Evolutionary conservation across 2,888 invertebrate genomes (phyloP).

Genomic region (Noctua fimbriata): DNA sequence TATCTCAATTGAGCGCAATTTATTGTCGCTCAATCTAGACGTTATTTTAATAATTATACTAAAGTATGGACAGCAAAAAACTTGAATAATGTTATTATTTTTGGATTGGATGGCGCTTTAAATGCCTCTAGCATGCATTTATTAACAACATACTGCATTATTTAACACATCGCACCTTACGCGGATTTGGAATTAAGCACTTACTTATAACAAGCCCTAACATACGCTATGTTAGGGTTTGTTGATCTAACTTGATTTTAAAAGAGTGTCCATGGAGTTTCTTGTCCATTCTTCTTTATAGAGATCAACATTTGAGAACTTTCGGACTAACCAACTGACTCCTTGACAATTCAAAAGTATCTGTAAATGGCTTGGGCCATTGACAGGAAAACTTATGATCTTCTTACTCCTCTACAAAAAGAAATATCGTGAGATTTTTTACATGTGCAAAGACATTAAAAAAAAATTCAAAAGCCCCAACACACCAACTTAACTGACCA

Average conservation of each 20-base stretch:
- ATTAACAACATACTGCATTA: neutral
- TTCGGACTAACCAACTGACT: neutral
- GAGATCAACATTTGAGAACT: neutral
- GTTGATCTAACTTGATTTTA: neutral
- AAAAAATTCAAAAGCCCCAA: slow-evolving; percentile 9
- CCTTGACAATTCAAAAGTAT: neutral
- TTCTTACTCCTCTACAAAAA: too few species aligned
- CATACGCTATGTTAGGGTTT: too few species aligned
- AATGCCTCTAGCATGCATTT: neutral
- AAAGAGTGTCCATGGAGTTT: neutral
- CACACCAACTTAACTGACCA: slow-evolving; percentile 3
- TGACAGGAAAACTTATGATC: neutral
- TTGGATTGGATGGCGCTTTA: neutral
- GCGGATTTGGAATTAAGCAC: neutral
- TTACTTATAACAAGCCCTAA: too few species aligned
- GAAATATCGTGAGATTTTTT: neutral
- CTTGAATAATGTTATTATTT: slow-evolving; percentile 24
- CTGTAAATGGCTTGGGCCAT: neutral
- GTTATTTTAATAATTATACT: slow-evolving; percentile 30
- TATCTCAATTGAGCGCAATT: slow-evolving; percentile 22
- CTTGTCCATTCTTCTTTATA: neutral
- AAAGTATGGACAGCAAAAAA: slow-evolving; percentile 32
- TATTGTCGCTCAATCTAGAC: slow-evolving; percentile 25
- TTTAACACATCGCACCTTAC: neutral
- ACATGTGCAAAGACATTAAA: neutral